Conservation (phyloP, 2,797 vertebrate genomes). For the Anguilla anguilla region DNA sequence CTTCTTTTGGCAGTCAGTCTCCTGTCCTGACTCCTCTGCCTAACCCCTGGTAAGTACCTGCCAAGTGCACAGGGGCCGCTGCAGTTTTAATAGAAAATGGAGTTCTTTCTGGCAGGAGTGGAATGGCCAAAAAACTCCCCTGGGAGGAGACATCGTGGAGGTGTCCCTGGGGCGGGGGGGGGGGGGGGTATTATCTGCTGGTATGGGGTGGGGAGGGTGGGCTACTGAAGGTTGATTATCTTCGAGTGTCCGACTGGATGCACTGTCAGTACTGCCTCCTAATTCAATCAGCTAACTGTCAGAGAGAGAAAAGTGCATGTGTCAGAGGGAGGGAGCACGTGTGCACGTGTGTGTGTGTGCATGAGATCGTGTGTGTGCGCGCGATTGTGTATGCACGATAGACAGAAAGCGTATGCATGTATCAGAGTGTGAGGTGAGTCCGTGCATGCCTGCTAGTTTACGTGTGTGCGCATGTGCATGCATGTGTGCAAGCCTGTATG, state of each 20-base stretch:
- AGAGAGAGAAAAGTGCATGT: not conserved
- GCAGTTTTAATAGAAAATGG: constrained; percentile 22
- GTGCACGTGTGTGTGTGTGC: constrained; percentile 11
- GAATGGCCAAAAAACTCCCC: not conserved
- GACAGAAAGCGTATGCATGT: not conserved
- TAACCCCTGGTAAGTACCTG: constrained; percentile 25
- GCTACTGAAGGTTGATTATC: constrained; percentile 25
- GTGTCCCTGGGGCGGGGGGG: constrained; percentile 5
- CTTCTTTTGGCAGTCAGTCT: constrained; percentile 13
- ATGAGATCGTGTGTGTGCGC: not conserved
- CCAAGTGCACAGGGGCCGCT: constrained; percentile 8
- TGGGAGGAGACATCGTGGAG: constrained; percentile 5
- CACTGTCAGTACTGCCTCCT: constrained; percentile 7
- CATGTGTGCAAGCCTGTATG: not conserved
- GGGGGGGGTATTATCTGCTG: not conserved
- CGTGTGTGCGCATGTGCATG: not conserved
- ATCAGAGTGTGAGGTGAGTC: not conserved
- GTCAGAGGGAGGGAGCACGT: not conserved
- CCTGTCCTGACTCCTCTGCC: not conserved
- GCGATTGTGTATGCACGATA: not conserved
- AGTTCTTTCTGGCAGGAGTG: constrained; percentile 21
- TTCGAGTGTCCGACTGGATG: not conserved
- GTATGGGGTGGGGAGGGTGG: not conserved
- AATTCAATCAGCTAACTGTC: constrained; percentile 12
- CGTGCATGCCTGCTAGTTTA: not conserved